Evolutionary conservation across 2,888 invertebrate species (phyloP).

Genomic region (Melanostoma mellinum): DNA sequence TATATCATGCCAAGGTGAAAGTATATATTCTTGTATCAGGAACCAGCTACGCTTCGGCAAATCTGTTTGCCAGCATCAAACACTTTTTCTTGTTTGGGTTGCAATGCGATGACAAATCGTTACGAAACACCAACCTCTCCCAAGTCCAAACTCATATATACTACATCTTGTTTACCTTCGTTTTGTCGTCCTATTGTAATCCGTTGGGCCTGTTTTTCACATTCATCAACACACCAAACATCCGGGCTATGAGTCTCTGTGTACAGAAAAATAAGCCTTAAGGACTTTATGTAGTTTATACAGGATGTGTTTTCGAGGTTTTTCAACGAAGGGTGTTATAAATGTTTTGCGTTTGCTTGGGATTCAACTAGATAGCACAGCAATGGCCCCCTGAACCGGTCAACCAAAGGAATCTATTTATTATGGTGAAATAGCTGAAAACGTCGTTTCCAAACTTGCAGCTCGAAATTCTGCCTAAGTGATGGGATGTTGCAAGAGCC

Average conservation of each 20-base stretch:
- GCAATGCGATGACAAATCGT: constrained; percentile 61
- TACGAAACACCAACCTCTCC: constrained; percentile 43
- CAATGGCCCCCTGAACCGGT: too few relatives aligned
- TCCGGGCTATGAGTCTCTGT: neutral
- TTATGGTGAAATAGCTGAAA: too few relatives aligned
- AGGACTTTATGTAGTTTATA: neutral
- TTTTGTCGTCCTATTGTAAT: constrained; percentile 37
- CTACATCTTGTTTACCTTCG: constrained; percentile 24
- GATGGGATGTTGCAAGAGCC: too few relatives aligned
- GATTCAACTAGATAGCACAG: too few relatives aligned
- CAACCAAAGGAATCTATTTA: too few relatives aligned
- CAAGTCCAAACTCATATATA: constrained; percentile 1
- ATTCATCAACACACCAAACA: constrained; percentile 6
- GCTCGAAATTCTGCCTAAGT: too few relatives aligned
- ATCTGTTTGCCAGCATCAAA: constrained; percentile 23
- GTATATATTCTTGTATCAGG: constrained; percentile 4
- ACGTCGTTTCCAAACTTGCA: too few relatives aligned
- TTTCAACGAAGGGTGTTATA: too few relatives aligned
- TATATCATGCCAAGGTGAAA: constrained; percentile 15
- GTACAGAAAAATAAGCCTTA: neutral
- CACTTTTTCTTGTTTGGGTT: neutral
- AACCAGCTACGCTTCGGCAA: constrained; percentile 23
- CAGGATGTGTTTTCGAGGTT: too few relatives aligned
- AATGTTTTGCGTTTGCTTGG: too few relatives aligned
- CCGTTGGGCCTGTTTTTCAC: constrained; percentile 20